Evolutionary conservation across 2,888 invertebrate genomes (phyloP).

Genomic region (Xylophagus ater): DNA sequence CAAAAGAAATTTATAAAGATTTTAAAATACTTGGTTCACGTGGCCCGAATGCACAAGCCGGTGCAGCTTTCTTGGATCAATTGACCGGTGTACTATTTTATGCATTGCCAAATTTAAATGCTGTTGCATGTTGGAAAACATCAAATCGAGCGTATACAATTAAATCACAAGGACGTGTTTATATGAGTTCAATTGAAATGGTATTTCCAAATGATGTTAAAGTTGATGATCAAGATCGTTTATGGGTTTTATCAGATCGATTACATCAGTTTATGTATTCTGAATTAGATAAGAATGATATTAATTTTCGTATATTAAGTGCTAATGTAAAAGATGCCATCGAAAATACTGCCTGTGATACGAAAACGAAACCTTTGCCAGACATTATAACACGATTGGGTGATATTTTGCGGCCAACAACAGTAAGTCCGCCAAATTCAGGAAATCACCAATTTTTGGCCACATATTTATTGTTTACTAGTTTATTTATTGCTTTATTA

Average conservation of each 20-base stretch:
- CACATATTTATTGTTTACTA: too few relatives aligned
- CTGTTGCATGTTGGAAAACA: constrained; percentile 68
- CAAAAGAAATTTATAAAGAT: constrained; percentile 46
- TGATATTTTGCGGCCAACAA: constrained; percentile 41
- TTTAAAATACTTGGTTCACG: constrained; percentile 57
- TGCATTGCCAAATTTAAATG: constrained; percentile 60
- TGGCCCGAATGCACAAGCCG: constrained; percentile 61
- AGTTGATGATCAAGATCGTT: constrained; percentile 55
- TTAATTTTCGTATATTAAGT: constrained; percentile 61
- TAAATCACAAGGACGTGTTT: constrained; percentile 60
- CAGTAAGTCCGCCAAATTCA: constrained; percentile 3
- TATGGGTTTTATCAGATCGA: constrained; percentile 65
- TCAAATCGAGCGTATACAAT: constrained; percentile 54
- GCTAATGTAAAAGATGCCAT: constrained; percentile 59
- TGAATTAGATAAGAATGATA: constrained; percentile 47
- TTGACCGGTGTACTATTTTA: constrained; percentile 64
- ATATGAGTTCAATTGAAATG: constrained; percentile 58
- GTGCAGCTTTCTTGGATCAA: constrained; percentile 59
- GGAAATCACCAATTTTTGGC: too few relatives aligned
- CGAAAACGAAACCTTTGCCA: constrained; percentile 44
- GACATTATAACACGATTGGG: constrained; percentile 46
- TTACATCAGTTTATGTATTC: constrained; percentile 60
- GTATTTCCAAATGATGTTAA: constrained; percentile 69
- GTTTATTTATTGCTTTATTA: too few relatives aligned
- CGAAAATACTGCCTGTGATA: constrained; percentile 58